Evolutionary conservation across 2,797 vertebrate species (phyloP), one percentile per base, ranked within the genome.

Genomic region (Miichthys miiuy): DNA sequence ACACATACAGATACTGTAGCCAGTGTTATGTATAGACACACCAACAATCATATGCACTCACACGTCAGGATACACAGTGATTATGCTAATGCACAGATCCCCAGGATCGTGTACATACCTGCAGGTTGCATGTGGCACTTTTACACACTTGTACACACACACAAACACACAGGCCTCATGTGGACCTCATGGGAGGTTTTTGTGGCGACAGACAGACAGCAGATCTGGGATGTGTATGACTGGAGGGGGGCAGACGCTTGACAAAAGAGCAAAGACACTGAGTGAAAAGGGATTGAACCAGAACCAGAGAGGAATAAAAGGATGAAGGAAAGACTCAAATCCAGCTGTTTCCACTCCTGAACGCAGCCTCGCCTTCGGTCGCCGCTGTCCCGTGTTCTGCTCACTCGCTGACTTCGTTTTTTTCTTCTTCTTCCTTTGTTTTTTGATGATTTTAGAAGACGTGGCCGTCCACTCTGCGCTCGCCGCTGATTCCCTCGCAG

Each of bases 291-390:
- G 69, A 68, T n/a, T 55, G 63, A 72, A 77, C 75, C 46, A 66
- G 57, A 78, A 75, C 51, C 25, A 44, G 48, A 68, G 76, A 77
- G 42, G 41, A 60, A 65, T 79, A 67, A 77, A 72, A 17, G 57
- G 71, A 68, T 70, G 67, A 76, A 72, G 52, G 62, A 77, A 46
- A 72, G n/a, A 51, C 47, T 50, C 58, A 60, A 70, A 70, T 87
- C 64, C 82, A 87, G 85, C 80, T 83, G 80, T 86, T 84, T 82
- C 75, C 68, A 51, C 65, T 65, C 58, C 71, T 70, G 42, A 75
- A 47, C 23, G 7, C 58, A 50, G 48, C 62, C 54, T 60, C 6
- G 1, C 58, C 38, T 27, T 72, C 30, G 27, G 11, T 21, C 41
- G 14, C 10, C 2, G 5, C 6, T 13, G 16, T 56, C 62, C 55